A percentile compares a stretch with the other conserved stretches of the same genome.
These are phyloP conservation scores for Cariama cristata DNA, from an alignment of 2,113 vertebrate species.

Conservation along the genomic window DNA sequence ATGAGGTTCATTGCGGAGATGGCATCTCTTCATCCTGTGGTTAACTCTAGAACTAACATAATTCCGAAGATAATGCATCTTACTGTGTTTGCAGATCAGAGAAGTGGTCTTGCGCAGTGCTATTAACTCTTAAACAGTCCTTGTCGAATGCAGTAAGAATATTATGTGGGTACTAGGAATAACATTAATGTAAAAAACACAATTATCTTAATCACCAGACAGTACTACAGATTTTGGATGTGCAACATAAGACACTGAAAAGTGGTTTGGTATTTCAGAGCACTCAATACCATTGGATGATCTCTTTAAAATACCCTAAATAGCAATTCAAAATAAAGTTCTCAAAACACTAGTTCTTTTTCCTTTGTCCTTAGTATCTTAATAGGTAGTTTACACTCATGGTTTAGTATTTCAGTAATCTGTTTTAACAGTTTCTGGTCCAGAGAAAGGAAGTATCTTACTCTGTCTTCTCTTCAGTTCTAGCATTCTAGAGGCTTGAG, in stretches of 20 bases:
- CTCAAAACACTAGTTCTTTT: background rate
- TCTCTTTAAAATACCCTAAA: background rate
- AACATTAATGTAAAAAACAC: background rate
- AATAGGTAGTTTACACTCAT: background rate
- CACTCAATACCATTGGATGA: background rate
- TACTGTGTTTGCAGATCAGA: constrained; percentile 56
- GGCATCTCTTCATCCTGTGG: constrained; percentile 69
- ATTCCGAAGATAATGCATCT: constrained; percentile 65
- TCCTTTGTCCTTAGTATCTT: background rate
- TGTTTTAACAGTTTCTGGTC: background rate
- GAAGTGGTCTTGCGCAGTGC: background rate
- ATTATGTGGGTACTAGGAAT: background rate
- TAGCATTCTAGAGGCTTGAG: background rate
- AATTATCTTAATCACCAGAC: background rate
- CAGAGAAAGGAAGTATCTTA: background rate
- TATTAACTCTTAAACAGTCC: constrained; percentile 7
- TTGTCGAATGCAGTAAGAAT: background rate
- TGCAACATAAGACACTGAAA: background rate
- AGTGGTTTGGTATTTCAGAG: background rate
- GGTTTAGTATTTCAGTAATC: background rate
- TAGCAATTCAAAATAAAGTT: background rate
- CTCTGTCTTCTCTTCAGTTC: background rate
- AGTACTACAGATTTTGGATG: background rate
- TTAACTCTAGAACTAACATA: constrained; percentile 62
- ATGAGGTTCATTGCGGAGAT: constrained; percentile 63